These are phyloP conservation scores for Proales similis DNA, from an alignment of 1,140 invertebrate genomes.

Conservation along the genomic window DNA sequence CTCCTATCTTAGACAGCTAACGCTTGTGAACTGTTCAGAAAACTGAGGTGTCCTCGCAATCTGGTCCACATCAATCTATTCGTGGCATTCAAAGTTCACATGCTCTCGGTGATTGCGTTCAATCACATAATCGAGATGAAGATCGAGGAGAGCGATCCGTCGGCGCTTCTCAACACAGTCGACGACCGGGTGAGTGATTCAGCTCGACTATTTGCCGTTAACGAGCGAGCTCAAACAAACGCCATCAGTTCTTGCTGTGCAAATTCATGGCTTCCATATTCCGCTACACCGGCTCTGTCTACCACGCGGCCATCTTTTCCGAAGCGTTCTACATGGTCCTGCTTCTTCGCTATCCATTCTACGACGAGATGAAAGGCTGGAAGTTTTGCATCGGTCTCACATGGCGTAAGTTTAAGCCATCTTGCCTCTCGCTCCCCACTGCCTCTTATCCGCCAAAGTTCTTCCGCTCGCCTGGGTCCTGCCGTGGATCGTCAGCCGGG, in stretches of 20 bases:
- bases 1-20: not conserved
- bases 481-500: slow-evolving; percentile 12
- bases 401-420: slow-evolving; percentile 5
- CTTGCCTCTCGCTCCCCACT: not conserved
- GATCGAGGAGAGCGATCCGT: no score
- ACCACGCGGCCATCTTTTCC: slow-evolving; percentile 33
- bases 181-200: slow-evolving; percentile 5
- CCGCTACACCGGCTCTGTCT: slow-evolving; percentile 15
- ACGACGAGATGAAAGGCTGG: slow-evolving; percentile 26
- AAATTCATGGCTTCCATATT: slow-evolving; percentile 1
- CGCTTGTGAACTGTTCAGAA: no score
- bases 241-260: slow-evolving; percentile 21
- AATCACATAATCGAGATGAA: no score
- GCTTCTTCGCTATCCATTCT: slow-evolving; percentile 30
- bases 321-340: slow-evolving; percentile 25
- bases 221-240: not conserved
- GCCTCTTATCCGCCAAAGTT: not conserved
- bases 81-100: slow-evolving; percentile 7
- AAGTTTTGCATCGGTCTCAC: slow-evolving; percentile 27
- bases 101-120: not conserved
- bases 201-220: no score
- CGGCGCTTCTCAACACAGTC: slow-evolving; percentile 12
- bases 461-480: slow-evolving; percentile 11
- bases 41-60: slow-evolving; percentile 35
- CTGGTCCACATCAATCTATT: slow-evolving; percentile 35